Evolutionary conservation across 2,888 invertebrate species (phyloP), one percentile per base, ranked within the genome.

Genomic region (Melanchra persicariae): DNA sequence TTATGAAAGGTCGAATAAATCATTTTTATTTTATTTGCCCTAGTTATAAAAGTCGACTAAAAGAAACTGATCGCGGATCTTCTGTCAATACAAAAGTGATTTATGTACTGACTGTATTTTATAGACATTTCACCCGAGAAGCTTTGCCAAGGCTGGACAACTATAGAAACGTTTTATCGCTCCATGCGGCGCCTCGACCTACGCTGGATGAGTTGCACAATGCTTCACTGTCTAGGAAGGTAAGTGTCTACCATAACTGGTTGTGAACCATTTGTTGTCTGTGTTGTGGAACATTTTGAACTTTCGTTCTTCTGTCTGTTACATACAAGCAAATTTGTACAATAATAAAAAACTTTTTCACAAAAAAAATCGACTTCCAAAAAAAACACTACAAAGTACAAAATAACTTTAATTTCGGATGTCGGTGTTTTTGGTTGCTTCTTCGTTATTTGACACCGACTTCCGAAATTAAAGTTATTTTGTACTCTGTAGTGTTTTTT

Each of bases 121-220:
- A 1, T 89, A 97, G 98, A 79, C 98, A 98, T 90, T 97, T 98
- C 91, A 99, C 98, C 30, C 95, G 98, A 70, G 98, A 99, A 94
- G 98, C 98, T 10, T 92, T 98, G 74, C 98, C 98, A 3, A 96
- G 98, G 65, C 93, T 98, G 93, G 98, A 98, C 92, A 98, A 98
- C 95, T 98, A 98, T 94, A 97, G 98, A 82, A 98, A 98, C 88
- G 98, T 98, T 85, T 96, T 98, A 96, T 98, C 98, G 24, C 97
- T 98, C 57, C 98, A 98, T 91, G 98, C 98, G 5, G 98, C 98
- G 15, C 98, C 98, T 84, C 96, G 98, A 82, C 98, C 98, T 22
- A 98, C 98, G 7, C 94, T 99, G 76, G 98, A 99, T 90, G 98
- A 99, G 93, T 96, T 99, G 24, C 98, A 98, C 93, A 98, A 98